phyloP scores from a whole-genome alignment of 2,888 invertebrate species.

The Micropterix aruncella region DNA sequence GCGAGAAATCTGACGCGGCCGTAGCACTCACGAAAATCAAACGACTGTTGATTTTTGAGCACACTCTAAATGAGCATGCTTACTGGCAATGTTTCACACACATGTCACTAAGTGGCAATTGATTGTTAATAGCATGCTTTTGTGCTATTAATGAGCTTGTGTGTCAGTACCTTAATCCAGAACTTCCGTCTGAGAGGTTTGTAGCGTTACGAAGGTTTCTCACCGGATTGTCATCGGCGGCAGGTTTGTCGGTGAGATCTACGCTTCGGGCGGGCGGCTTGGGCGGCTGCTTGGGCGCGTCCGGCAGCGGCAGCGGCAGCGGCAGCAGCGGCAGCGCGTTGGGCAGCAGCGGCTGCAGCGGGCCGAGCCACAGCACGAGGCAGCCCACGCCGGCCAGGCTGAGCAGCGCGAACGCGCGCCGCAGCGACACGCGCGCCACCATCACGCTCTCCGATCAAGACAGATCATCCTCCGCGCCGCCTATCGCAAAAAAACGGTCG shows the following conservation, averaged over 20 bases:
- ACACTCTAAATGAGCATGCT: too few relatives aligned
- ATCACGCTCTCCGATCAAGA: constrained; percentile 6
- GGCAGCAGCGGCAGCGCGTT: constrained; percentile 37
- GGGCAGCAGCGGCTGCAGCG: constrained; percentile 35
- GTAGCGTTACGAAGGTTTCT: too few relatives aligned
- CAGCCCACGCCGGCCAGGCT: constrained; percentile 12
- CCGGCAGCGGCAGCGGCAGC: constrained; percentile 18
- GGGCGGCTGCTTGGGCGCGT: constrained; percentile 9
- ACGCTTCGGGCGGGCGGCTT: constrained; percentile 10
- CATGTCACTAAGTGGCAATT: too few relatives aligned
- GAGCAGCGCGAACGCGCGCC: constrained; percentile 19
- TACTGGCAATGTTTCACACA: too few relatives aligned
- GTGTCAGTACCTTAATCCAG: constrained; percentile 11
- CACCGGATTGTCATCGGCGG: background rate
- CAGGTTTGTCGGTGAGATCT: background rate
- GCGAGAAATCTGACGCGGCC: background rate
- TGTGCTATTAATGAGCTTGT: too few relatives aligned
- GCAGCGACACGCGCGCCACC: constrained; percentile 23
- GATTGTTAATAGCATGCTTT: too few relatives aligned
- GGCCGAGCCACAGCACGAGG: constrained; percentile 26
- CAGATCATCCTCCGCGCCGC: background rate
- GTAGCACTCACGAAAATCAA: constrained; percentile 3
- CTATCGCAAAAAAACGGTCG: too few relatives aligned
- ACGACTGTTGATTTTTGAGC: too few relatives aligned
- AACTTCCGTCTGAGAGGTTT: too few relatives aligned